These are phyloP conservation scores for Atherix ibis DNA, from an alignment of 2,888 invertebrate genomes.

Conservation along the genomic window DNA sequence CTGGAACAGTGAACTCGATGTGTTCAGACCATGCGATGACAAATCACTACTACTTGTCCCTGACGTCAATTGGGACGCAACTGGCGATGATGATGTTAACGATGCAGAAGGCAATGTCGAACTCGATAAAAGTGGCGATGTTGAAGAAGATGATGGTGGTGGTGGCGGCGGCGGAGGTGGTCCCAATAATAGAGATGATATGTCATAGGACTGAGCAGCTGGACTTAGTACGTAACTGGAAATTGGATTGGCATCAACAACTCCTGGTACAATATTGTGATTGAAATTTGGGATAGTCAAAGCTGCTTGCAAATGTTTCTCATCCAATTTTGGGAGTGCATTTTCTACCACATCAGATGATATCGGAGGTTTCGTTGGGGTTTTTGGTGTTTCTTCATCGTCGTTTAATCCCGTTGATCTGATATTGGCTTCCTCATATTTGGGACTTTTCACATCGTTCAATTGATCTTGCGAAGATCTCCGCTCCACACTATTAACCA, in stretches of 20 bases:
- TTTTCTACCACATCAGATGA: not conserved
- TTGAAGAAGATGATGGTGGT: conserved; percentile 17
- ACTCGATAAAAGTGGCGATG: conserved; percentile 18
- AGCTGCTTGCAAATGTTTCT: conserved; percentile 13
- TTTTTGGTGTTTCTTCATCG: not conserved
- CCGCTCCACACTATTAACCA: conserved; percentile 19
- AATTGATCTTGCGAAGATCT: not conserved
- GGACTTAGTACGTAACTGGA: conserved; percentile 12
- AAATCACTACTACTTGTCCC: not conserved
- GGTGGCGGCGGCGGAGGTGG: conserved; percentile 16
- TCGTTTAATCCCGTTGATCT: no score
- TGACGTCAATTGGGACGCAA: conserved; percentile 17
- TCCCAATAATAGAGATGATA: conserved; percentile 15
- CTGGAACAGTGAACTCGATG: not conserved
- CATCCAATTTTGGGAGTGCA: conserved; percentile 5
- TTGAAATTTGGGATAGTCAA: conserved; percentile 15
- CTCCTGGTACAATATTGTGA: conserved; percentile 9
- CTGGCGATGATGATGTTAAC: conserved; percentile 5
- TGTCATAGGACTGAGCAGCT: conserved; percentile 7
- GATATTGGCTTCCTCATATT: no score
- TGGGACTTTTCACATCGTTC: not conserved
- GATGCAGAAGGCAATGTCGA: conserved; percentile 4
- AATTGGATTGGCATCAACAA: conserved; percentile 12
- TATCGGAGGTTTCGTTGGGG: not conserved
- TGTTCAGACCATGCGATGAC: not conserved